Conservation (phyloP, 2,888 invertebrate species). For the Stegophylla sp. region DNA sequence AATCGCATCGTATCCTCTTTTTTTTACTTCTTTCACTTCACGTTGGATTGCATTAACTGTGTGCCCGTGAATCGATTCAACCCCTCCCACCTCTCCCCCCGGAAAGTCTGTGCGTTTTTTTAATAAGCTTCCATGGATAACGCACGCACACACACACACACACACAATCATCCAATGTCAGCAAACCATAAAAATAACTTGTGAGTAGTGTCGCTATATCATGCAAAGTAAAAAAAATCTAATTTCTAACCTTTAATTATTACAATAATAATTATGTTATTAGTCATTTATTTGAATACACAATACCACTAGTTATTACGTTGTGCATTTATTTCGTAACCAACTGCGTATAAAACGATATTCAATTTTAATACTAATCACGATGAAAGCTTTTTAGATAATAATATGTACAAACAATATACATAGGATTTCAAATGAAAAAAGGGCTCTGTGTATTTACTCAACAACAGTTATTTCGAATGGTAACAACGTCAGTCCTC, state of each 20-base stretch:
- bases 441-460: too few species aligned
- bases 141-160: background rate
- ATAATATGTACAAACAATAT: too few species aligned
- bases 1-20: background rate
- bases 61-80: conserved; percentile 8
- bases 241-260: too few species aligned
- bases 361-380: too few species aligned
- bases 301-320: too few species aligned
- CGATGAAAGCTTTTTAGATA: too few species aligned
- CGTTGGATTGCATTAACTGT: background rate
- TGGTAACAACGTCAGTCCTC: background rate
- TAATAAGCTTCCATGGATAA: background rate
- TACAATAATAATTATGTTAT: too few species aligned
- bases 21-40: background rate
- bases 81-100: conserved; percentile 3
- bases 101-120: background rate
- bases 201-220: background rate
- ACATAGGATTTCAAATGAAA: too few species aligned
- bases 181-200: conserved; percentile 12
- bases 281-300: too few species aligned
- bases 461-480: background rate
- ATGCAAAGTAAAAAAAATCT: background rate
- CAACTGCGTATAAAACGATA: too few species aligned
- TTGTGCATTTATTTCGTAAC: too few species aligned
- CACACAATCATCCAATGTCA: background rate